Evolutionary conservation across 2,113 vertebrate genomes (phyloP).

Genomic region (Beaufortia kweichowensis): DNA sequence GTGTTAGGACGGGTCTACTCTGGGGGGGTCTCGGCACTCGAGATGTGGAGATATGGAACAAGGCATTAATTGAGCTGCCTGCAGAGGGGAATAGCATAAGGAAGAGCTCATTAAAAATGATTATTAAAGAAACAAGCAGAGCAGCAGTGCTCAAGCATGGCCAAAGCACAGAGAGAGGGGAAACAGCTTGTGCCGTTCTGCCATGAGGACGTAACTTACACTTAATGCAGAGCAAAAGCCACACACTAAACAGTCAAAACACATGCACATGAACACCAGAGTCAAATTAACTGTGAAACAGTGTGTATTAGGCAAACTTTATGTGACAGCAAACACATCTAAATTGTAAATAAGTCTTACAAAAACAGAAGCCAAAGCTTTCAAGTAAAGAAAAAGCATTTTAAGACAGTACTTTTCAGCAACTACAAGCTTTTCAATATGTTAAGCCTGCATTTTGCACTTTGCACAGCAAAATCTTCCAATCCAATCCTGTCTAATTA

Average conservation of each 20-base stretch:
- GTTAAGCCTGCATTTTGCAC: neutral
- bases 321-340: neutral
- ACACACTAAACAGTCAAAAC: constrained; percentile 25
- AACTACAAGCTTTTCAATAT: neutral
- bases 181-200: constrained; percentile 48
- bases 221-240: constrained; percentile 33
- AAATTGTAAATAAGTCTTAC: constrained; percentile 31
- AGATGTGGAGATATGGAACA: constrained; percentile 66
- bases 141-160: constrained; percentile 57
- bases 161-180: constrained; percentile 51
- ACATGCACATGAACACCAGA: constrained; percentile 16
- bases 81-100: constrained; percentile 72
- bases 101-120: constrained; percentile 80
- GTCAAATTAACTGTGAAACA: constrained; percentile 24
- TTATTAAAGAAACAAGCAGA: constrained; percentile 78
- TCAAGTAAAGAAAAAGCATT: neutral
- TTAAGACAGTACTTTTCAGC: neutral
- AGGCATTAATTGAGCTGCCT: constrained; percentile 72
- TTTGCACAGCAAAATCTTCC: neutral
- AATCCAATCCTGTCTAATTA: constrained; percentile 11
- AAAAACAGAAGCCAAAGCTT: neutral
- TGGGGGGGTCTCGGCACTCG: constrained; percentile 58
- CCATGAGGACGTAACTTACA: constrained; percentile 41
- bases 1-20: constrained; percentile 28
- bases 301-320: constrained; percentile 12